phyloP scores from a whole-genome alignment of 2,113 vertebrate species.

The Morone chrysops region DNA sequence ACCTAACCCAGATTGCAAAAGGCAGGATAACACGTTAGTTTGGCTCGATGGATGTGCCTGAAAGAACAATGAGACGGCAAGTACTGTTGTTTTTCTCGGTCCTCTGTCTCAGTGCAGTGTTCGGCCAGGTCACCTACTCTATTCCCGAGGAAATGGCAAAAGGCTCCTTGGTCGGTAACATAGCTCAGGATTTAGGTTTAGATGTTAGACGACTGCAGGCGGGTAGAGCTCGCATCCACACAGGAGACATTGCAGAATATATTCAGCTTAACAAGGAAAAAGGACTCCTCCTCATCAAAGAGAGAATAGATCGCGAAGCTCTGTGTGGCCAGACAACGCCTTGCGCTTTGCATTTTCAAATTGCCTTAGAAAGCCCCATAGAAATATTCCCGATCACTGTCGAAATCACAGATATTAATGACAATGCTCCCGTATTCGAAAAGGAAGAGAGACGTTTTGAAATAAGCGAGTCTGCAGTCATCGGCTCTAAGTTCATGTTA shows the following conservation, averaged over 20 bases:
- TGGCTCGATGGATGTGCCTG: background rate
- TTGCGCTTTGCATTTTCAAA: slow-evolving; percentile 68
- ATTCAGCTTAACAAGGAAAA: slow-evolving; percentile 63
- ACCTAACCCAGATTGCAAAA: background rate
- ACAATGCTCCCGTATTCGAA: slow-evolving; percentile 71
- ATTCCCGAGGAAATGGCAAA: slow-evolving; percentile 72
- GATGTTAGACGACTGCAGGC: slow-evolving; percentile 57
- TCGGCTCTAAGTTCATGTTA: slow-evolving; percentile 70
- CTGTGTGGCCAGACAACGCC: slow-evolving; percentile 65
- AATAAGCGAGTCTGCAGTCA: slow-evolving; percentile 71
- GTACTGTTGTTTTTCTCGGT: slow-evolving; percentile 63
- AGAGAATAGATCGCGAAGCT: slow-evolving; percentile 64
- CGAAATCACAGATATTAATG: slow-evolving; percentile 77
- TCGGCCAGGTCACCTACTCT: slow-evolving; percentile 64
- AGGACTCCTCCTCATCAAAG: slow-evolving; percentile 58
- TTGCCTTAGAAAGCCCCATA: slow-evolving; percentile 69
- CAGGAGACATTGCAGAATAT: slow-evolving; percentile 48
- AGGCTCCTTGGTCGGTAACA: slow-evolving; percentile 64
- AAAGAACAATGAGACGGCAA: slow-evolving; percentile 71
- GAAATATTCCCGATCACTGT: slow-evolving; percentile 72
- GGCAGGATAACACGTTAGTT: background rate
- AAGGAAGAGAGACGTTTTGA: slow-evolving; percentile 61
- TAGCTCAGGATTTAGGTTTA: slow-evolving; percentile 69
- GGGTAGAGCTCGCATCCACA: slow-evolving; percentile 64
- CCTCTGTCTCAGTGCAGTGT: slow-evolving; percentile 25